Conservation (phyloP, 2,797 vertebrate genomes). For the Eutrigla gurnardus region DNA sequence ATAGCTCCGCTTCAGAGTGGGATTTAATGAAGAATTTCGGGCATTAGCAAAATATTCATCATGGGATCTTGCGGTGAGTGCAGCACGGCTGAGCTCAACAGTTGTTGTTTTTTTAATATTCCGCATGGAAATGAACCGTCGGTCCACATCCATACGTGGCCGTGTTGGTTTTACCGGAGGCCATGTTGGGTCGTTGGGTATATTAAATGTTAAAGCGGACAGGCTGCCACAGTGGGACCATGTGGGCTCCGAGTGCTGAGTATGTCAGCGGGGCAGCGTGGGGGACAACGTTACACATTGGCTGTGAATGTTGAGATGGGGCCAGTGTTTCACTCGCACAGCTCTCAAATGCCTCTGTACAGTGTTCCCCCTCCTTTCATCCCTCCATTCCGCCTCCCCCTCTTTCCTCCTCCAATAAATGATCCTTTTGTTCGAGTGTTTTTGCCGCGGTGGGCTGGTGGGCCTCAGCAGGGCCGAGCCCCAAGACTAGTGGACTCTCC, state of each 20-base stretch:
- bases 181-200: conserved; percentile 21
- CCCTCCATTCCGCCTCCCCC: conserved; percentile 59
- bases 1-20: conserved; percentile 42
- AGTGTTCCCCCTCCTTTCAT: conserved; percentile 74
- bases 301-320: conserved; percentile 86
- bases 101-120: conserved; percentile 56
- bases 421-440: conserved; percentile 82
- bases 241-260: conserved; percentile 62
- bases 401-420: conserved; percentile 83
- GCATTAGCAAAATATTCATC: conserved; percentile 62
- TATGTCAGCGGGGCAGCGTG: conserved; percentile 62
- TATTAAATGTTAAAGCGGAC: conserved; percentile 44
- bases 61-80: conserved; percentile 46
- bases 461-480: conserved; percentile 63
- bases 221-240: conserved; percentile 58
- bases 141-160: conserved; percentile 34
- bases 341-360: conserved; percentile 79
- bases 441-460: conserved; percentile 70
- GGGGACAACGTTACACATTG: conserved; percentile 79
- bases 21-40: conserved; percentile 68
- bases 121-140: conserved; percentile 57
- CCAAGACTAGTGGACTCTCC: conserved; percentile 58
- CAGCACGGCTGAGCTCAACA: conserved; percentile 35
- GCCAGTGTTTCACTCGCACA: conserved; percentile 80
- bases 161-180: conserved; percentile 45